Percentiles rank a stretch among this genome's conserved stretches.
Evolutionary conservation across 2,113 vertebrate species (phyloP).

Genomic region (Uria lomvia): DNA sequence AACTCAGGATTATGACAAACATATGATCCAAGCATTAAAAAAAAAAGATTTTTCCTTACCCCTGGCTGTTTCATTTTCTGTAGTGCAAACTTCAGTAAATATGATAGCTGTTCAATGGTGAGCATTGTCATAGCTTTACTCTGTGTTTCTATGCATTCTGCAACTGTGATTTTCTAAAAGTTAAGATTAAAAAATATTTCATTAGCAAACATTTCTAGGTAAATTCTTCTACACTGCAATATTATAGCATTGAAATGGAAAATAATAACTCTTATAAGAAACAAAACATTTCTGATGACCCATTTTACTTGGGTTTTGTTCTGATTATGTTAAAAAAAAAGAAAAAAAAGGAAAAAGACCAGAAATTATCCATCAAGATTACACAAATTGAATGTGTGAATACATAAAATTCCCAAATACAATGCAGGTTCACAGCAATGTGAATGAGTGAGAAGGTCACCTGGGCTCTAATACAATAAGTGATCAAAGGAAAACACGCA

Average conservation of each 20-base stretch:
- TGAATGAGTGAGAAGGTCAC: background rate
- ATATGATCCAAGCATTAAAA: background rate
- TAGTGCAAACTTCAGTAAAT: conserved; percentile 98
- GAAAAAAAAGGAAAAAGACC: background rate
- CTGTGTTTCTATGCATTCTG: conserved; percentile 99
- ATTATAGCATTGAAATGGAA: background rate
- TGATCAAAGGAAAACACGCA: background rate
- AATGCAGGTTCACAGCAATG: background rate
- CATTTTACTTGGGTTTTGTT: background rate
- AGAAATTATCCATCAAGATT: background rate
- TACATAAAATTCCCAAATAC: background rate
- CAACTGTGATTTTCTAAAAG: conserved; percentile 97
- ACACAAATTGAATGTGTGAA: background rate
- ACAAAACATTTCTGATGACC: background rate
- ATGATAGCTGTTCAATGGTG: conserved; percentile 94
- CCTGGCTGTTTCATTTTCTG: conserved; percentile 99
- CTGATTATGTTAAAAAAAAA: background rate
- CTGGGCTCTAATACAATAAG: background rate
- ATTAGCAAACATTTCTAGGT: conserved; percentile 44
- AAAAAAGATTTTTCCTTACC: conserved; percentile 75
- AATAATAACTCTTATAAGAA: background rate
- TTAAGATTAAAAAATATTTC: conserved; percentile 48
- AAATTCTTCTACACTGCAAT: background rate
- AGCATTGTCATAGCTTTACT: conserved; percentile 99
- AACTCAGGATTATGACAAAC: background rate